Base-by-base conservation (phyloP, 2,888 invertebrate genomes). In the Catocala nupta region DNA sequence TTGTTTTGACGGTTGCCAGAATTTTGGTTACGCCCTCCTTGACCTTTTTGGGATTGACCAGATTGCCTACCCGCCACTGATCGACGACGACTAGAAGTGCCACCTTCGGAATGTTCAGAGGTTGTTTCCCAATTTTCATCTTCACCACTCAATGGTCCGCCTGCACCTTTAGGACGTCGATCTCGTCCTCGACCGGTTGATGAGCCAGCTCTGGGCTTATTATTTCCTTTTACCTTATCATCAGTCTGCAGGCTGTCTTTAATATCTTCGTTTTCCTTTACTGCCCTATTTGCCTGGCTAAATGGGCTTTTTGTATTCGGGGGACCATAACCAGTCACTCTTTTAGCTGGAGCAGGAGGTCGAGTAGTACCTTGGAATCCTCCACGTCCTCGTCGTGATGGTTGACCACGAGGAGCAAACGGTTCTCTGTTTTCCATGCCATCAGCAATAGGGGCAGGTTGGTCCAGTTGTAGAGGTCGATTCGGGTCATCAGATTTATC, bases 321-420 rank as follows among this genome's bases (percentile, higher is more conserved):
- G n/a, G 97, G 97, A 0, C 97, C 97, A 85, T 97, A 97, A 5
- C 96, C 96, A 72, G 97, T 95, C 63, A 97, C 96, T 71, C 97
- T 94, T 62, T 96, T 95, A 25, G 95, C 92, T 6, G 94, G 90
- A 33, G 94, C 93, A n/a, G 92, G 92, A 8, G 92, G 93, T n/a
- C 94, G 86, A 2, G 87, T 73, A 1, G 90, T 81, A 25, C 93
- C 93, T 71, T 92, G 93, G 75, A 93, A 93, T 36, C 93, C 93
- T 12, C 97, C 97, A 66, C 98, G 95, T 5, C 98, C 98, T 63
- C 98, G 96, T 55, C 98, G 95, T 0, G 98, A 98, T 0, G 98
- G 98, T 87, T 98, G 98, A 0, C 98, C 98, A 25, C 98, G 95
- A 0, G 98, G 98, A 1, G 97, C 96, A 89, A 98, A 98, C 53